Evolutionary conservation across 2,888 invertebrate species (phyloP).

Genomic region (Nebria brevicollis): DNA sequence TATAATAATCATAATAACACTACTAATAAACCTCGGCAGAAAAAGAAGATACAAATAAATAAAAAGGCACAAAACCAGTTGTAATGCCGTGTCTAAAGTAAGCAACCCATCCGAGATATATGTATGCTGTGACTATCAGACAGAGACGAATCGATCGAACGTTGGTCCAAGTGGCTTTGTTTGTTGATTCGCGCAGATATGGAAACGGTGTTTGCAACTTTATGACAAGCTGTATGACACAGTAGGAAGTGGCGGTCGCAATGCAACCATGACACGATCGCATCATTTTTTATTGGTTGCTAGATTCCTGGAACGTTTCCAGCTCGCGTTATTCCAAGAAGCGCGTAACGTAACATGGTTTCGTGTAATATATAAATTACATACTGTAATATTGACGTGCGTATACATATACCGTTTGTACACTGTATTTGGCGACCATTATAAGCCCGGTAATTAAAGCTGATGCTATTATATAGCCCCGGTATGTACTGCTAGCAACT

Average conservation of each 20-base stretch:
- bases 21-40: not conserved
- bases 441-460: slow-evolving; percentile 31
- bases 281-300: slow-evolving; percentile 32
- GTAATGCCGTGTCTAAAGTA: not conserved
- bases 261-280: slow-evolving; percentile 11
- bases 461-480: too few species aligned
- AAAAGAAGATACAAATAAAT: not conserved
- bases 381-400: slow-evolving; percentile 27
- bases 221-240: slow-evolving; percentile 44
- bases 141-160: slow-evolving; percentile 54
- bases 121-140: slow-evolving; percentile 50
- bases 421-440: slow-evolving; percentile 43
- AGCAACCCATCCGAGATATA: not conserved
- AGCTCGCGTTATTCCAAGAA: not conserved
- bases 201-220: slow-evolving; percentile 14
- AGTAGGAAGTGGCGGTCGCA: slow-evolving; percentile 35
- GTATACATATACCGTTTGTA: slow-evolving; percentile 29
- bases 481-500: not conserved
- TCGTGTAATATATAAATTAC: slow-evolving; percentile 39
- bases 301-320: not conserved
- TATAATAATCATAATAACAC: not conserved
- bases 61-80: not conserved
- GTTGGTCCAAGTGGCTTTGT: slow-evolving; percentile 52
- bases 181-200: not conserved
- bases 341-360: slow-evolving; percentile 6